Conservation (phyloP, 2,797 vertebrate genomes). For the Tauraco hartlaubi region DNA sequence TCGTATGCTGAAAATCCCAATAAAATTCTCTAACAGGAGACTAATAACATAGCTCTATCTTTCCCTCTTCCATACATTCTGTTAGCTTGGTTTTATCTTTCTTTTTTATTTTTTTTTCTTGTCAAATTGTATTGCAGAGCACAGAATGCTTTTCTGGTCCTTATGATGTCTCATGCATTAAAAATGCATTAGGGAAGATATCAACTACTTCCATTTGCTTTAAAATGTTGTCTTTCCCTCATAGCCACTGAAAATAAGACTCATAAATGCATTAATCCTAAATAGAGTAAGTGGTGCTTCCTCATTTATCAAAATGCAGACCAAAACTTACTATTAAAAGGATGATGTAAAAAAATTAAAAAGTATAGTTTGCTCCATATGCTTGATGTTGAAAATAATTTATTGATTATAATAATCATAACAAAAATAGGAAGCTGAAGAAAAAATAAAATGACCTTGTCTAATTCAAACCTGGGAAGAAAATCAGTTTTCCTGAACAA, state of each 20-base stretch:
- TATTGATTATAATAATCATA: not conserved
- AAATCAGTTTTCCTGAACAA: slow-evolving; percentile 13
- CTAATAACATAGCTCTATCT: not conserved
- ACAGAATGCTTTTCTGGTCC: not conserved
- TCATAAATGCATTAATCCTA: slow-evolving; percentile 4
- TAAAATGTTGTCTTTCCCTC: slow-evolving; percentile 1
- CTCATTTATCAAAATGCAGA: not conserved
- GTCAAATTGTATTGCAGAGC: not conserved
- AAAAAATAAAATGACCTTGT: not conserved
- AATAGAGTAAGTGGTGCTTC: not conserved
- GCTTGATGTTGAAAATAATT: not conserved
- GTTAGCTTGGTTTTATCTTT: not conserved
- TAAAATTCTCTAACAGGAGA: slow-evolving; percentile 11
- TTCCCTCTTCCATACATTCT: not conserved
- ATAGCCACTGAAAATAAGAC: slow-evolving; percentile 7
- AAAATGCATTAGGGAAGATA: slow-evolving; percentile 34
- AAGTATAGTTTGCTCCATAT: not conserved
- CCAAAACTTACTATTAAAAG: not conserved
- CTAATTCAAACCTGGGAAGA: slow-evolving; percentile 6
- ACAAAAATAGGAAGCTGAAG: not conserved
- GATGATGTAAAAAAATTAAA: not conserved
- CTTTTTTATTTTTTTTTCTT: not conserved
- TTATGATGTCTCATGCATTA: not conserved
- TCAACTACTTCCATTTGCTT: not conserved
- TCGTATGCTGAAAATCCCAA: not conserved